Conservation (phyloP, 2,113 vertebrate genomes). For the Sturnus vulgaris region DNA sequence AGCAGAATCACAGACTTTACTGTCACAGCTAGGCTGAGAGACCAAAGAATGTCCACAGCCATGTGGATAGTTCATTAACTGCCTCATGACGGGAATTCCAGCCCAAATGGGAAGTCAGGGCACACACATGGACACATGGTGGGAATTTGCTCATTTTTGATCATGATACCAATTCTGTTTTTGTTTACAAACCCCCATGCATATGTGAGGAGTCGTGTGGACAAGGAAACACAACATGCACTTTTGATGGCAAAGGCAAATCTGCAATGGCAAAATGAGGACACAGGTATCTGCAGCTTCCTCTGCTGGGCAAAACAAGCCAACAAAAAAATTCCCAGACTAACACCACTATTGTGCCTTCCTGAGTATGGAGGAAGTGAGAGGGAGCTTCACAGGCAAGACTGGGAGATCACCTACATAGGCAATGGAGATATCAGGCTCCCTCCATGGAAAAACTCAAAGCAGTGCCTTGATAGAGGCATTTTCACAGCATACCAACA, state of each 20-base stretch:
- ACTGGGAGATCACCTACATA: background rate
- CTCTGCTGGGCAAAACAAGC: background rate
- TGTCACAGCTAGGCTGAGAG: background rate
- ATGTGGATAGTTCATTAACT: background rate
- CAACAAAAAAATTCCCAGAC: background rate
- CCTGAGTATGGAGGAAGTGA: background rate
- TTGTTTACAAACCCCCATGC: conserved; percentile 49
- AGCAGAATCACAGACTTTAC: conserved; percentile 44
- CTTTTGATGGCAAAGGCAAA: conserved; percentile 42
- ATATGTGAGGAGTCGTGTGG: conserved; percentile 6
- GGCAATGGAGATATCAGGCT: background rate
- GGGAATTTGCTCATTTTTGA: background rate
- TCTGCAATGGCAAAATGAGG: conserved; percentile 56
- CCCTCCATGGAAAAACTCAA: background rate
- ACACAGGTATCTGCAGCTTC: background rate
- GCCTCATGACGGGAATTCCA: background rate
- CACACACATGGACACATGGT: background rate
- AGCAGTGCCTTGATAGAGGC: background rate
- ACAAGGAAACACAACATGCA: conserved; percentile 62
- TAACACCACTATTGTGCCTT: background rate
- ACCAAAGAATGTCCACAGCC: background rate
- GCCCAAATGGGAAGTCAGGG: background rate
- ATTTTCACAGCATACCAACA: background rate
- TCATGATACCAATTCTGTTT: background rate
- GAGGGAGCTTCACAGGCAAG: background rate